A percentile compares a stretch with the other conserved stretches of the same genome.
phyloP scores from a whole-genome alignment of 2,113 vertebrate species.

The Piprites chloris region DNA sequence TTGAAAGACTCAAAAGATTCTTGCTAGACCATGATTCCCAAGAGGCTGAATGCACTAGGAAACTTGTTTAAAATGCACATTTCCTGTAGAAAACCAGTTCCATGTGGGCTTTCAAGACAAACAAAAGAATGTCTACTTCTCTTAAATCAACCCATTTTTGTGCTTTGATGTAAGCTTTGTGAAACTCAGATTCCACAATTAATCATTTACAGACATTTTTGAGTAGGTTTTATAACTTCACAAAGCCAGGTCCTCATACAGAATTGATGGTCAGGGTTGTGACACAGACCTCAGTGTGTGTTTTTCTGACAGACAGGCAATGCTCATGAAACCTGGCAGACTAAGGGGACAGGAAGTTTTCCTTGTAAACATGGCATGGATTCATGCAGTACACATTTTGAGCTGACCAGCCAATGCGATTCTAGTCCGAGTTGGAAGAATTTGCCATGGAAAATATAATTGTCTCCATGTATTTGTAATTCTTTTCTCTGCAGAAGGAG shows the following conservation, averaged over 20 bases:
- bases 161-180: slow-evolving; percentile 66
- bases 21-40: slow-evolving; percentile 29
- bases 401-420: background rate
- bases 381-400: background rate
- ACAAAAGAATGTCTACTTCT: slow-evolving; percentile 67
- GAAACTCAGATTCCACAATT: slow-evolving; percentile 53
- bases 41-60: slow-evolving; percentile 42
- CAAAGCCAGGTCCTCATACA: background rate
- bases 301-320: background rate
- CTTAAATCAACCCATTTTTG: slow-evolving; percentile 51
- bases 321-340: background rate
- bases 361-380: background rate
- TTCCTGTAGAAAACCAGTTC: slow-evolving; percentile 73
- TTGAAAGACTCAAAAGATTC: slow-evolving; percentile 23
- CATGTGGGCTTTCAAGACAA: slow-evolving; percentile 62
- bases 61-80: slow-evolving; percentile 67
- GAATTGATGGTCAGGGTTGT: background rate
- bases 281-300: background rate
- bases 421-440: background rate
- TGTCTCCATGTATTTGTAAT: background rate
- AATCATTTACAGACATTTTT: slow-evolving; percentile 62
- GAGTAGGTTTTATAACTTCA: slow-evolving; percentile 13
- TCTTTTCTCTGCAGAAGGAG: background rate
- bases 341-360: background rate
- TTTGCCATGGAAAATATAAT: background rate